These are phyloP conservation scores for Drosophila punjabiensis DNA, from an alignment of 1,140 invertebrate species.

Conservation along the genomic window DNA sequence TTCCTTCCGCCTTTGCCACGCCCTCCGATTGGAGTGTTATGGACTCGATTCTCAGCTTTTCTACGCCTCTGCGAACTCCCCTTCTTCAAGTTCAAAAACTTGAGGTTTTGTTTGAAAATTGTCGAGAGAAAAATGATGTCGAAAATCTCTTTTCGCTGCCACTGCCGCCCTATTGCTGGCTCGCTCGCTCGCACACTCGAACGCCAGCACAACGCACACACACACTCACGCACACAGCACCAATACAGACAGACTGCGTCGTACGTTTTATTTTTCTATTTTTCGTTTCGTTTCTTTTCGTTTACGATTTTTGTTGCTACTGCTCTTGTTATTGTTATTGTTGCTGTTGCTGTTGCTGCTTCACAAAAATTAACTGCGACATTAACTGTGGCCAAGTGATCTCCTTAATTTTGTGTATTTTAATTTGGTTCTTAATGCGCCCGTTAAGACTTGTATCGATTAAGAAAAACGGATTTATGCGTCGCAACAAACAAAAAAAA, in stretches of 20 bases:
- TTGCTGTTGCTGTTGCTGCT: conserved; percentile 57
- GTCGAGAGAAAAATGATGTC: conserved; percentile 21
- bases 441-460: conserved; percentile 35
- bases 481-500: conserved; percentile 51
- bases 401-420: conserved; percentile 25
- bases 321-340: conserved; percentile 26
- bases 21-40: conserved; percentile 35
- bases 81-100: conserved; percentile 33
- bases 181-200: conserved; percentile 58
- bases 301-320: conserved; percentile 59
- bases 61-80: conserved; percentile 33
- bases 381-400: conserved; percentile 59
- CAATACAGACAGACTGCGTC: conserved; percentile 59
- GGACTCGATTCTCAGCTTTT: conserved; percentile 10
- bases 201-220: conserved; percentile 32
- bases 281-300: conserved; percentile 37
- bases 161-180: conserved; percentile 66
- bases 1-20: conserved; percentile 49
- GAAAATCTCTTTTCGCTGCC: conserved; percentile 55
- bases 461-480: conserved; percentile 41
- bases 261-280: conserved; percentile 66
- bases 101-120: conserved; percentile 62
- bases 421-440: conserved; percentile 19
- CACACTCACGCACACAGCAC: conserved; percentile 47
- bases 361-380: conserved; percentile 81